phyloP scores from a whole-genome alignment of 2,113 vertebrate species.

The Eclectus roratus region DNA sequence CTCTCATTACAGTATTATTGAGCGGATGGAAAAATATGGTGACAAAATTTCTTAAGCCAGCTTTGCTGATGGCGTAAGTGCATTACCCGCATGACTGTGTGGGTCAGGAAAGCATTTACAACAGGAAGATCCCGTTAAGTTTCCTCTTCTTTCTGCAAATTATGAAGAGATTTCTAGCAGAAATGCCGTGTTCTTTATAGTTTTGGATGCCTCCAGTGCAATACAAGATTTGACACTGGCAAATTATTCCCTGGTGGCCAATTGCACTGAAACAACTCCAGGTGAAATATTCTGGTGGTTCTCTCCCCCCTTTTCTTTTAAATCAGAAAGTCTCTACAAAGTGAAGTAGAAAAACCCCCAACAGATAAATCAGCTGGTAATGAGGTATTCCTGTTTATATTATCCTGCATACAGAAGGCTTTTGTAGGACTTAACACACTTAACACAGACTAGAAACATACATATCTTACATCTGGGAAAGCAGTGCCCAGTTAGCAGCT shows the following conservation, averaged over 20 bases:
- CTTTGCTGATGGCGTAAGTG: background rate
- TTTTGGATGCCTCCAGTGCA: background rate
- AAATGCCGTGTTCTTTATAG: background rate
- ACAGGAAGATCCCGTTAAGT: background rate
- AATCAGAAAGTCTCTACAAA: background rate
- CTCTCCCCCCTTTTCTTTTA: background rate
- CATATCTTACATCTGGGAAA: background rate
- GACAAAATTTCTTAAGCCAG: background rate
- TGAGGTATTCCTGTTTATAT: background rate
- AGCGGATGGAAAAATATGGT: background rate
- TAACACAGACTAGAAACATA: background rate
- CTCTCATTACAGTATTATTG: background rate
- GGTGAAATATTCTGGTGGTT: background rate
- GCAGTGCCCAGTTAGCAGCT: background rate
- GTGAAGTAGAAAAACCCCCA: background rate
- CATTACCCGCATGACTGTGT: background rate
- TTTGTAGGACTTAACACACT: background rate
- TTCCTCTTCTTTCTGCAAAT: background rate
- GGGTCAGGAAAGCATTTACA: background rate
- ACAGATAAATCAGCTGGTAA: background rate
- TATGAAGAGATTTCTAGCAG: background rate
- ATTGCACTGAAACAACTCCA: background rate
- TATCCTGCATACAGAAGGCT: background rate
- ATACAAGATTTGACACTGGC: background rate
- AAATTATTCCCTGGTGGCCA: background rate